These are phyloP conservation scores for Thymelicus acteon DNA, from an alignment of 2,888 invertebrate species.

Conservation along the genomic window DNA sequence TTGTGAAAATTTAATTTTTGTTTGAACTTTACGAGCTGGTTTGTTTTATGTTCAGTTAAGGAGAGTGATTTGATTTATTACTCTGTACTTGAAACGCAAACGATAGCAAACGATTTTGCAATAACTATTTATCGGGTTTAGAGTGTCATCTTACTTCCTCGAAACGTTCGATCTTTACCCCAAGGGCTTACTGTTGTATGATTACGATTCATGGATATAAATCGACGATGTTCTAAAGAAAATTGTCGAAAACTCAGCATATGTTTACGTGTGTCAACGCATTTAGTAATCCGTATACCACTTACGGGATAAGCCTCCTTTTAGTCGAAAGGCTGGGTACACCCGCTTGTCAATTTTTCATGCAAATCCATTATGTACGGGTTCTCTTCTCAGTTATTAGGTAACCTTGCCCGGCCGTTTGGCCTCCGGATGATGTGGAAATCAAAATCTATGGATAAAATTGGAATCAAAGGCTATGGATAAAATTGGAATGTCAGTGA, in stretches of 20 bases:
- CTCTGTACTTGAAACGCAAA: too few species aligned
- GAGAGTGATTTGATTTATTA: too few species aligned
- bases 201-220: not conserved
- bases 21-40: too few species aligned
- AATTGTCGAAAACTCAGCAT: not conserved
- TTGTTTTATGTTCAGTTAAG: too few species aligned
- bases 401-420: slow-evolving; percentile 34
- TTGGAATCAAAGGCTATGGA: not conserved
- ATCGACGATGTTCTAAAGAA: not conserved
- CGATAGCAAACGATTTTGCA: too few species aligned
- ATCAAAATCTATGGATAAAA: slow-evolving; percentile 4
- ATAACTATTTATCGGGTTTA: too few species aligned
- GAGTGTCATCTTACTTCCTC: not conserved
- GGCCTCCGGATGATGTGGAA: slow-evolving; percentile 8
- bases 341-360: slow-evolving; percentile 65
- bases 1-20: too few species aligned
- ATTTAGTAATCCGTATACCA: slow-evolving; percentile 14
- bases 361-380: slow-evolving; percentile 62
- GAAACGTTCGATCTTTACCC: not conserved
- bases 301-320: slow-evolving; percentile 41
- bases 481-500: too few species aligned
- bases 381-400: slow-evolving; percentile 63
- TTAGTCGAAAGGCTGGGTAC: slow-evolving; percentile 47
- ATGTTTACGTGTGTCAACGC: slow-evolving; percentile 8
- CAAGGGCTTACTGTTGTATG: not conserved